Conservation (phyloP, 2,888 invertebrate species). For the Bibio marci region DNA sequence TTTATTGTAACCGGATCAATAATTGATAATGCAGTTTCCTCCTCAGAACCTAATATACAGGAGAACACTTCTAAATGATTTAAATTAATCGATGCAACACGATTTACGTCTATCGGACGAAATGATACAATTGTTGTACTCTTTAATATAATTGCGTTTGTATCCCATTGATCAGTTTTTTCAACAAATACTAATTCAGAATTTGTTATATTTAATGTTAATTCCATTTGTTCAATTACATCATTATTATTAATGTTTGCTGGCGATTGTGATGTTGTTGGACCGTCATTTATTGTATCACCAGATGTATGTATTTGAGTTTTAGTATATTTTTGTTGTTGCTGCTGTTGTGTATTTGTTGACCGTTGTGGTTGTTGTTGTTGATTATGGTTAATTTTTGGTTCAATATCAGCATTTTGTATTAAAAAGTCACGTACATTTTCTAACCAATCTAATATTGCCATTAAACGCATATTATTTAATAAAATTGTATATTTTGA, state of each 20-base stretch:
- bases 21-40: conserved; percentile 85
- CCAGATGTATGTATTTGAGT: background rate
- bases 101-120: conserved; percentile 45
- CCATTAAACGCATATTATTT: conserved; percentile 89
- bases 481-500: conserved; percentile 73
- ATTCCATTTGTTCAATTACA: conserved; percentile 32
- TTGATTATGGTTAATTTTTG: conserved; percentile 5
- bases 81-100: conserved; percentile 71
- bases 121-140: conserved; percentile 80
- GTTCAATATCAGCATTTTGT: conserved; percentile 28
- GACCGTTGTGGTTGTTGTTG: conserved; percentile 5
- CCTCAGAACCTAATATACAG: conserved; percentile 75
- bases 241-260: conserved; percentile 9
- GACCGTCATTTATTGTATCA: background rate
- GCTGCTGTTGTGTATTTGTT: conserved; percentile 9
- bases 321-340: too few species aligned
- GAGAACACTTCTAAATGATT: conserved; percentile 88
- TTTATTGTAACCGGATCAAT: conserved; percentile 83
- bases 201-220: conserved; percentile 86
- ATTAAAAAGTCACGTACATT: conserved; percentile 63
- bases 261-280: conserved; percentile 9
- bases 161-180: conserved; percentile 71
- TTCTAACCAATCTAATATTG: conserved; percentile 88
- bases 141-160: conserved; percentile 86
- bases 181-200: conserved; percentile 91